Percentiles rank a stretch among this genome's conserved stretches.
Conservation (phyloP, 2,797 vertebrate species). For the Gobionotothen gibberifrons region DNA sequence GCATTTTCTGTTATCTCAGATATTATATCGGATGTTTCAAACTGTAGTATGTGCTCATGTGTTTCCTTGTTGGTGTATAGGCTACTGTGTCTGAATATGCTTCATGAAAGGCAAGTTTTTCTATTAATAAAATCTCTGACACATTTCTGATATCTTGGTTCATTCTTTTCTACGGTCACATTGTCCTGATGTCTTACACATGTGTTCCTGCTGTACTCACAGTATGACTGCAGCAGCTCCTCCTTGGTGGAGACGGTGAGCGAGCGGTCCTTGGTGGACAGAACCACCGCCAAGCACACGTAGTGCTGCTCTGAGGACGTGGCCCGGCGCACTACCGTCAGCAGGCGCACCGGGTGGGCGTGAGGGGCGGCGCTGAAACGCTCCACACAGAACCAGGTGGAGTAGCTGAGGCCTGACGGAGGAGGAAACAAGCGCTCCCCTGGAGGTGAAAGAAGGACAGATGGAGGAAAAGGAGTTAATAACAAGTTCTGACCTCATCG, state of each 20-base stretch:
- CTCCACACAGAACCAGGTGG: constrained; percentile 97
- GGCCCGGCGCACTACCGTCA: constrained; percentile 92
- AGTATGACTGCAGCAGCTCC: constrained; percentile 94
- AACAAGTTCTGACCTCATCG: neutral
- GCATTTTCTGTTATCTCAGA: too few relatives aligned
- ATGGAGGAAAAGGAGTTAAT: neutral
- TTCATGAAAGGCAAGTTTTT: too few relatives aligned
- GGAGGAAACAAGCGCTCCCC: constrained; percentile 96
- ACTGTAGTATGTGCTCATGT: too few relatives aligned
- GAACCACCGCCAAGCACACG: constrained; percentile 91
- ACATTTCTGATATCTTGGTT: too few relatives aligned
- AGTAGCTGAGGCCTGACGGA: constrained; percentile 95
- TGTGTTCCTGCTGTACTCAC: constrained; percentile 73
- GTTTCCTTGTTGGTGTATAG: too few relatives aligned
- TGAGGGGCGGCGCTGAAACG: constrained; percentile 90
- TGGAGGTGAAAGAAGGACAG: constrained; percentile 52
- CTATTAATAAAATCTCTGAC: too few relatives aligned
- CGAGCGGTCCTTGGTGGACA: constrained; percentile 93
- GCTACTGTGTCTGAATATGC: too few relatives aligned
- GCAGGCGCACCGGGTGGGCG: constrained; percentile 91
- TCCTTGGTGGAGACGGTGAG: constrained; percentile 96
- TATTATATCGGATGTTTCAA: too few relatives aligned
- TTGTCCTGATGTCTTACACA: too few relatives aligned
- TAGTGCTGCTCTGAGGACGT: constrained; percentile 96
- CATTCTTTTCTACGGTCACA: too few relatives aligned